A percentile compares a stretch with the other conserved stretches of the same genome.
Conservation (phyloP, 2,113 vertebrate species). For the Coptodon bakossiorum region DNA sequence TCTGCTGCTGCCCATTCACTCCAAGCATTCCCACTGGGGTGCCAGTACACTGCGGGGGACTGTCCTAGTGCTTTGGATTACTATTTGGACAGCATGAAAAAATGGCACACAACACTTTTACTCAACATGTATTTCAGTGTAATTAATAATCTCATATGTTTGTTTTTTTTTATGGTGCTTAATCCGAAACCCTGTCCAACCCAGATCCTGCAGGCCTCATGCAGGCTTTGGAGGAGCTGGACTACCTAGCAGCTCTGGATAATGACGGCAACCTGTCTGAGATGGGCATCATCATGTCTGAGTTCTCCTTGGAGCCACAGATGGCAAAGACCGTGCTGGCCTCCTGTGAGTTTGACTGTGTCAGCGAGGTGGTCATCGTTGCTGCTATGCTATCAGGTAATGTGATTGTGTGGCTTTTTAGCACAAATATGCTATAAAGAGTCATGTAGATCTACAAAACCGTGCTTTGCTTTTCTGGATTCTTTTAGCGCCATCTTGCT, state of each 20-base stretch:
- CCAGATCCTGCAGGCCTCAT: conserved; percentile 83
- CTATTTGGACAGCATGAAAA: neutral
- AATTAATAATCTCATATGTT: neutral
- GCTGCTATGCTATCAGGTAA: conserved; percentile 90
- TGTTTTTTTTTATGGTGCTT: neutral
- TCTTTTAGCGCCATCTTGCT: conserved; percentile 77
- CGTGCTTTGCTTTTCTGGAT: neutral
- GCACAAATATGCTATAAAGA: neutral
- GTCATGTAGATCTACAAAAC: neutral
- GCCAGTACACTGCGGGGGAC: neutral
- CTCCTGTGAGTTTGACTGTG: conserved; percentile 88
- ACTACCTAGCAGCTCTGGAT: conserved; percentile 87
- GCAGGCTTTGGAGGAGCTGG: conserved; percentile 90
- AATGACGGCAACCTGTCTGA: conserved; percentile 88
- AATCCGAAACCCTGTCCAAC: neutral
- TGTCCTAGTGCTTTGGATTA: conserved; percentile 7
- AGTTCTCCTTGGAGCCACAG: conserved; percentile 86
- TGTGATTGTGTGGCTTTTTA: neutral
- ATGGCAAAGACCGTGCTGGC: conserved; percentile 85
- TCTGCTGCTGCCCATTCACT: conserved; percentile 30
- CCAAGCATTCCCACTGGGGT: neutral
- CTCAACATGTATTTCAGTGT: neutral
- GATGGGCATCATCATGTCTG: conserved; percentile 92
- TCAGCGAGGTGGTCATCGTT: conserved; percentile 84
- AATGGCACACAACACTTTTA: neutral